Evolutionary conservation across 2,113 vertebrate species (phyloP), one percentile per base, ranked within the genome.

Genomic region (Perccottus glenii): DNA sequence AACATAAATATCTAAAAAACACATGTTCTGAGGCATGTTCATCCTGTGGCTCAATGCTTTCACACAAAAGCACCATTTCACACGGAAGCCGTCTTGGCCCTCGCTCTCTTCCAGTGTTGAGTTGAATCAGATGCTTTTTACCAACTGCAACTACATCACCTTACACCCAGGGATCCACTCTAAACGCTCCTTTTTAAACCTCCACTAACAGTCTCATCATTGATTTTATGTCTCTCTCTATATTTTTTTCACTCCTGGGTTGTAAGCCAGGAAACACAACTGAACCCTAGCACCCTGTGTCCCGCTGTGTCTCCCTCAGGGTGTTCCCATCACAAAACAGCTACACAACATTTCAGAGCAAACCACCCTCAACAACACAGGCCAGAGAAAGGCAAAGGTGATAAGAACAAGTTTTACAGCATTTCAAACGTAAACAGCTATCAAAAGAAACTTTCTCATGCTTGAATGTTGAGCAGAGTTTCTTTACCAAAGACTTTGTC

Each of bases 131-230:
- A 86, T 89, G 87, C 77, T 84, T 88, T 88, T 85, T 82, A 88
- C 86, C 87, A 87, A 88, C 85, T 87, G 77, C 70, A 87, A 80
- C 84, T 87, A 63, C 86, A 88, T 89, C 88, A 89, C 88, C 86
- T 92, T 88, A 87, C 90, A 90, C 85, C 89, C 84, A 72, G 85
- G 88, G 92, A 91, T 90, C 88, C 85, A 83, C 81, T 90, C 80
- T 89, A 90, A 92, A 90, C 56, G 80, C 80, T 91, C 85, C 83
- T 84, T 86, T 89, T 89, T 85, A 91, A 91, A 93, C 89, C 89
- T 91, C 88, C 82, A 89, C 90, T 92, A 92, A 92, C 85, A 89
- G 88, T 84, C 86, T 88, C 88, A 80, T 86, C 89, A 93, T 92
- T 92, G 92, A 93, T 93, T 93, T 92, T 92, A 91, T 90, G 89